Evolutionary conservation across 2,888 invertebrate genomes (phyloP).

Genomic region (Siphonodentalium dalli): DNA sequence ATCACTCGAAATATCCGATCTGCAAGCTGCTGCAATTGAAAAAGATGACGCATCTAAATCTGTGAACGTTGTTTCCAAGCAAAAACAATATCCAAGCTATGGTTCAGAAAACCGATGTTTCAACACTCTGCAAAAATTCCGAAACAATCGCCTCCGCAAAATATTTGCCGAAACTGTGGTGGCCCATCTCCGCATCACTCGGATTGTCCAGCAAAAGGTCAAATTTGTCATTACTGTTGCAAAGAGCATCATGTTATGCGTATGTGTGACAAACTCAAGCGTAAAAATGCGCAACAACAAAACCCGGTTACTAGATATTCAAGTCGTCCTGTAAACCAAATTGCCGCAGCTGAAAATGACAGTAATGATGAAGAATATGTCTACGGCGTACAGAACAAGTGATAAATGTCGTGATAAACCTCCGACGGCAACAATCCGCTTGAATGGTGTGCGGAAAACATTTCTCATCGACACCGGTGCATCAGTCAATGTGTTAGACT

Average conservation of each 20-base stretch:
- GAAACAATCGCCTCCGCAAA: not conserved
- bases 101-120: too few species aligned
- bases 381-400: slow-evolving; percentile 2
- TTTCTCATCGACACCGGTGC: too few species aligned
- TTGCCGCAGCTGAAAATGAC: too few species aligned
- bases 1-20: slow-evolving; percentile 22
- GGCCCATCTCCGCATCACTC: not conserved
- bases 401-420: not conserved
- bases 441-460: too few species aligned
- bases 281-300: not conserved
- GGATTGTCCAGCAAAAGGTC: not conserved
- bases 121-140: too few species aligned
- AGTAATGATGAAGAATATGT: slow-evolving; percentile 5
- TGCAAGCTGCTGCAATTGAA: slow-evolving; percentile 28
- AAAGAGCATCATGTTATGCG: slow-evolving; percentile 19
- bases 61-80: too few species aligned
- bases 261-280: slow-evolving; percentile 1
- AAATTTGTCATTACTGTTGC: slow-evolving; percentile 14
- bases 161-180: not conserved
- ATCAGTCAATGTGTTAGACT: slow-evolving; percentile 28
- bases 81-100: too few species aligned
- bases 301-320: too few species aligned
- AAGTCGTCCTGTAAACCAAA: too few species aligned
- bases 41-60: slow-evolving; percentile 6
- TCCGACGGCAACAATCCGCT: not conserved